Evolutionary conservation across 2,888 invertebrate genomes (phyloP).

Genomic region (Rotaria macrura): DNA sequence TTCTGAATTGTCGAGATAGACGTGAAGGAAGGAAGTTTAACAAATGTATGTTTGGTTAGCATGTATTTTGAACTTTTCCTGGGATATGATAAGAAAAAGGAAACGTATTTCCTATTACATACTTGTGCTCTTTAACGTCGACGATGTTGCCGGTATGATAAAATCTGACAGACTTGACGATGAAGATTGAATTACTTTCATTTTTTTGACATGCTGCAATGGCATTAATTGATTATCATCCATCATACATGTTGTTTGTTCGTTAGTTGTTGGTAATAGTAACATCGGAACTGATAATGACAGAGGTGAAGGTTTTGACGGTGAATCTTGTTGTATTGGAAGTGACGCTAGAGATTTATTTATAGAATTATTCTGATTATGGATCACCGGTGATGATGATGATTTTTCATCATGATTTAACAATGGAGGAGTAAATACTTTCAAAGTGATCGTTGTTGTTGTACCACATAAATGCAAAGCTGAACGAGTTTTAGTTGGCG

Average conservation of each 20-base stretch:
- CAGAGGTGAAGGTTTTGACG: background rate
- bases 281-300: background rate
- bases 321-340: background rate
- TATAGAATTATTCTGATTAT: background rate
- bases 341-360: background rate
- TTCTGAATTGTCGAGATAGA: too few species aligned
- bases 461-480: background rate
- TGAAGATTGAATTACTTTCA: slow-evolving; percentile 9
- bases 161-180: slow-evolving; percentile 6
- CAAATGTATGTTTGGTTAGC: background rate
- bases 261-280: background rate
- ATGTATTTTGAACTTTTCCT: background rate
- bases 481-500: background rate
- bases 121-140: background rate
- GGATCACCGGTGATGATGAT: background rate
- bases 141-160: background rate
- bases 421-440: background rate
- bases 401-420: background rate
- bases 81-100: background rate
- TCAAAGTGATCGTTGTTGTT: background rate
- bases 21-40: background rate
- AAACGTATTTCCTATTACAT: background rate
- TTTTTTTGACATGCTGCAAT: background rate
- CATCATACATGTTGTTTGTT: background rate
- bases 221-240: background rate